Evolutionary conservation across 2,797 vertebrate species (phyloP).

Genomic region (Apodemus agrarius): DNA sequence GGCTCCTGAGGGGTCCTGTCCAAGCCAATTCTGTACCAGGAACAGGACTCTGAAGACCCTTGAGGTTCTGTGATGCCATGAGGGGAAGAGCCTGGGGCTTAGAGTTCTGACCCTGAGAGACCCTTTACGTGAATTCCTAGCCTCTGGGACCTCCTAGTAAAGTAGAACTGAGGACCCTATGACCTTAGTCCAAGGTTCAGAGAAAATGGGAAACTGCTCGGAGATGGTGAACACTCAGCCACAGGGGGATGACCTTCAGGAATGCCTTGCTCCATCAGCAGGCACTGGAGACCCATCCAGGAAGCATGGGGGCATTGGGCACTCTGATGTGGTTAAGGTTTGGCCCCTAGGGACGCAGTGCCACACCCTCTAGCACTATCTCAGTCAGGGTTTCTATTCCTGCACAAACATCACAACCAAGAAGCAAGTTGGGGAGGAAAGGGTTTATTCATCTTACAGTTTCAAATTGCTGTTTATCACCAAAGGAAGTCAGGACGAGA

Average conservation of each 20-base stretch:
- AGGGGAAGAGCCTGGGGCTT: neutral
- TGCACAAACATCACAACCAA: no score
- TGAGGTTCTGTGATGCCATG: fast-evolving
- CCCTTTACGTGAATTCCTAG: neutral
- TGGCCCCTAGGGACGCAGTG: neutral
- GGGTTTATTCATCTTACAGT: no score
- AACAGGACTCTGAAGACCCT: neutral
- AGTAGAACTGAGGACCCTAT: neutral
- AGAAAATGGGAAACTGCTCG: neutral
- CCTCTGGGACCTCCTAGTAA: neutral
- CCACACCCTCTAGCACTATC: neutral
- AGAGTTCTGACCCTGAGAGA: neutral
- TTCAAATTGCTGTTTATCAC: no score
- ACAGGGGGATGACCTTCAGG: neutral
- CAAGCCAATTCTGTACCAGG: neutral
- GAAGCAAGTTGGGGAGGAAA: no score
- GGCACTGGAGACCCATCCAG: neutral
- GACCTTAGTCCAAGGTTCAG: neutral
- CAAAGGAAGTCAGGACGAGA: no score
- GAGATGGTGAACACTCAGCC: neutral
- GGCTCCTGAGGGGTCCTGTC: no score
- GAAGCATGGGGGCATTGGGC: neutral
- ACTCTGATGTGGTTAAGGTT: no score
- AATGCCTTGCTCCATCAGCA: neutral
- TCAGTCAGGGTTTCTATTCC: no score